Evolutionary conservation across 1,140 invertebrate species (phyloP).

Genomic region (Tenebrio molitor): DNA sequence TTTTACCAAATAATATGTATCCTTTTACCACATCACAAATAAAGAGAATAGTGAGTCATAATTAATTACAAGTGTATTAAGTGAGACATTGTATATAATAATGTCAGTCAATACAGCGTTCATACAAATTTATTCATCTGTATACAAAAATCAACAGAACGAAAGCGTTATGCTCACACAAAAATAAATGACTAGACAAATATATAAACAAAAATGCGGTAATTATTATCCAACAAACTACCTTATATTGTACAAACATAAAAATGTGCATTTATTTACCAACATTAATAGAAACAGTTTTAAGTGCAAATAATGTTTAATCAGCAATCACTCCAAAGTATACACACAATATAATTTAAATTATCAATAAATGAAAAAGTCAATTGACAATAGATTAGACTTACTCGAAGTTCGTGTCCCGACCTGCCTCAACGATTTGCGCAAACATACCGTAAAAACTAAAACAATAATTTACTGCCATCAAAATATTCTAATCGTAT

Average conservation of each 20-base stretch:
- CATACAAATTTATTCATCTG: constrained; percentile 24
- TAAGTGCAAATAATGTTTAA: constrained; percentile 26
- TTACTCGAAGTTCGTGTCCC: constrained; percentile 27
- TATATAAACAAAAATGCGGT: constrained; percentile 36
- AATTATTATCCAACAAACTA: constrained; percentile 40
- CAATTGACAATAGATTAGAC: constrained; percentile 51
- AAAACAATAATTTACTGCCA: constrained; percentile 62
- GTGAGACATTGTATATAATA: constrained; percentile 7
- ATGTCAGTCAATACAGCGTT: constrained; percentile 23
- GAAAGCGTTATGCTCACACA: constrained; percentile 16
- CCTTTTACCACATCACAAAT: no score
- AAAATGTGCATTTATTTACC: constrained; percentile 37
- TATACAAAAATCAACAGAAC: constrained; percentile 36
- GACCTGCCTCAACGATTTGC: constrained; percentile 86
- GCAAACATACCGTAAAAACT: constrained; percentile 88
- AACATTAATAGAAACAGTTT: constrained; percentile 28
- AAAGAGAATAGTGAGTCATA: background rate
- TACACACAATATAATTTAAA: constrained; percentile 7
- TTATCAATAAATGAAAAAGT: constrained; percentile 33
- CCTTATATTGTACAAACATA: constrained; percentile 30
- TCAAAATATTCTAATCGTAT: constrained; percentile 55
- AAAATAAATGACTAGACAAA: constrained; percentile 33
- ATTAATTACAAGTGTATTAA: constrained; percentile 12
- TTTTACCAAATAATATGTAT: no score
- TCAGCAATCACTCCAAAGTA: constrained; percentile 14